Evolutionary conservation across 2,797 vertebrate species (phyloP), one percentile per base, ranked within the genome.

Genomic region (Pseudopleuronectes americanus): DNA sequence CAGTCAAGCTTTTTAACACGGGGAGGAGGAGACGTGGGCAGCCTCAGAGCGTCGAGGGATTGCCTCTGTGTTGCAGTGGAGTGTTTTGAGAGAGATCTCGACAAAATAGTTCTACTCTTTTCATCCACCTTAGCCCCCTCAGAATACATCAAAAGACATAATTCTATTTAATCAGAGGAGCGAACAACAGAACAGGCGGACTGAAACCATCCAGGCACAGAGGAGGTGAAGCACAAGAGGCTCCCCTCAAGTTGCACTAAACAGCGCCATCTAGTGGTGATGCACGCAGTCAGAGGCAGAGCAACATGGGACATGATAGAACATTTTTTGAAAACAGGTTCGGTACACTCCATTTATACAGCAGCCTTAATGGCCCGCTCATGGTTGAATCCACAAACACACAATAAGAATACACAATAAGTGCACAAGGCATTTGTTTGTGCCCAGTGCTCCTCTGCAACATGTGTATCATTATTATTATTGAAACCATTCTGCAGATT

Each of bases 211-310:
- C 52, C 23, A 33, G 36, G 33, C 48, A 67, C 62, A 71, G 74
- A 23, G 57, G 23, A 48, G 23, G 14, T 16, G 17, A 4, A 3
- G 43, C 14, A 8, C 6, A 3, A 71, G n/a, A 45, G 64, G 8
- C 51, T 57, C 28, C 6, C 8, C 21, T 70, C 65, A 91, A 78
- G 64, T 31, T 71, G 77, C 74, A 79, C 84, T 61, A 83, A 82
- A 91, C 91, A 93, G 92, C 92, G 79, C 93, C 93, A 94, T 91
- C 94, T 92, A 93, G 87, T 92, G 94, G 89, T 38, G 1, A 12
- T 0, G 19, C 9, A 7, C 3, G 7, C 14, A 52, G 28, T 19
- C 8, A 31, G 60, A 45, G 61, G 22, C 33, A 74, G 0, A 47
- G 59, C 16, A 74, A 4, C 28, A 48, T 26, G 6, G 9, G 31